A percentile compares a stretch with the other conserved stretches of the same genome.
Conservation (phyloP, 2,888 invertebrate species). For the Liopterus haemorrhoidalis region DNA sequence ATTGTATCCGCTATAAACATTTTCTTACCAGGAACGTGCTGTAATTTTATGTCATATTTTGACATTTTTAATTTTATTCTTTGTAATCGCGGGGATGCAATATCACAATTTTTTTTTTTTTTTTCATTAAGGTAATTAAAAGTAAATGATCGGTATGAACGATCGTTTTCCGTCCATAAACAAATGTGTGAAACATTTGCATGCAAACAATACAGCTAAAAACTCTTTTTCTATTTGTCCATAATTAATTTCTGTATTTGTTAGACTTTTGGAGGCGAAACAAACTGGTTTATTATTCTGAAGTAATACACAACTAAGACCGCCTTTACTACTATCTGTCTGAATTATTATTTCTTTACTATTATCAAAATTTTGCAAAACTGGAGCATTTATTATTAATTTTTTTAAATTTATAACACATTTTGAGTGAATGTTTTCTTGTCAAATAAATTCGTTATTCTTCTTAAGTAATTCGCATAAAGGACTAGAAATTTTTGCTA, state of each 20-base stretch:
- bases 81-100: constrained; percentile 23
- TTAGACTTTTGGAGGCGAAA: constrained; percentile 2
- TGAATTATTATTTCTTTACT: constrained; percentile 9
- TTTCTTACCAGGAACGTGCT: constrained; percentile 18
- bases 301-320: constrained; percentile 1
- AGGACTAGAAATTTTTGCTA: constrained; percentile 1
- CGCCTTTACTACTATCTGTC: constrained; percentile 1
- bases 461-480: too few species aligned
- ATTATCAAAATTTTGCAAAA: constrained; percentile 6
- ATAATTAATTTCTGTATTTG: constrained; percentile 2
- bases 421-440: too few species aligned
- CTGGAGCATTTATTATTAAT: neutral
- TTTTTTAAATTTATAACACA: too few species aligned
- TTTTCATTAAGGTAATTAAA: constrained; percentile 1
- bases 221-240: constrained; percentile 27
- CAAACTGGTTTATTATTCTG: constrained; percentile 6
- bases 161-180: constrained; percentile 4
- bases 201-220: constrained; percentile 31
- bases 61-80: constrained; percentile 19
- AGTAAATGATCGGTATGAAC: constrained; percentile 5
- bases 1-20: constrained; percentile 22
- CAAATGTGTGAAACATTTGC: constrained; percentile 1
- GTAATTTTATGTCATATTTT: constrained; percentile 19
- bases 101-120: too few species aligned
- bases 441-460: too few species aligned